Conservation (phyloP, 2,113 vertebrate genomes). For the human region GRCh38 chr11:122443501-122444000, state of each 20-base stretch:
- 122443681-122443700: not conserved
- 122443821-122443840: not conserved
- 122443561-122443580: not conserved
- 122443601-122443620: not conserved
- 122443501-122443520: not conserved
- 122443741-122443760: not conserved
- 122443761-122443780: not conserved
- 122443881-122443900: slow-evolving; percentile 1
- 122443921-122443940: not conserved
- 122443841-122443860: not conserved
- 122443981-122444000: not conserved
- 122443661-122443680: not conserved
- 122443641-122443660: not conserved
- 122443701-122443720: not conserved
- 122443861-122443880: not conserved
- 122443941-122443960: not conserved
- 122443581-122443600: not conserved
- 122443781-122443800: slow-evolving; percentile 12
- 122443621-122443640: not conserved
- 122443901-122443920: not conserved
- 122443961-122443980: not conserved
- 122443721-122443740: not conserved
- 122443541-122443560: not conserved
- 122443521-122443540: not conserved
- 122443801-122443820: not conserved